phyloP scores from a whole-genome alignment of 1,140 invertebrate genomes.

The Drosophila melanica region DNA sequence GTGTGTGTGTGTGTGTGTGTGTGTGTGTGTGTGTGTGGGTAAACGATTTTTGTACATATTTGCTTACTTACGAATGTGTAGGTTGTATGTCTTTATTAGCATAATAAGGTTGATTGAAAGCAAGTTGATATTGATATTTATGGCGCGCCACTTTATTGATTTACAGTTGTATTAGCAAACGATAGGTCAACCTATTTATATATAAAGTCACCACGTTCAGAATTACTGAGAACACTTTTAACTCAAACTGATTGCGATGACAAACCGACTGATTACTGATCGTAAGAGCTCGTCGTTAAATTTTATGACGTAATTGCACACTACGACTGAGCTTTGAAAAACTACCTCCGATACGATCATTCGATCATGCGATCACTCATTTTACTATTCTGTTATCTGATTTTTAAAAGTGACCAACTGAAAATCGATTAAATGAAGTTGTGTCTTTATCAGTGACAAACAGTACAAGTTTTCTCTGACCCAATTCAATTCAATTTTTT shows the following conservation, averaged over 20 bases:
- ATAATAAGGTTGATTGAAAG: slow-evolving; percentile 77
- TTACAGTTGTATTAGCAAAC: background rate
- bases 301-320: too few relatives aligned
- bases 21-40: slow-evolving; percentile 5
- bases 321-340: too few relatives aligned
- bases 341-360: too few relatives aligned
- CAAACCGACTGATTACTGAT: background rate
- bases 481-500: too few relatives aligned
- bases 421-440: too few relatives aligned
- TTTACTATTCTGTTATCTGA: too few relatives aligned
- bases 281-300: background rate
- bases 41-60: slow-evolving; percentile 7
- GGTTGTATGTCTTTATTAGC: slow-evolving; percentile 76
- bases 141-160: slow-evolving; percentile 56
- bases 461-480: too few relatives aligned
- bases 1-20: slow-evolving; percentile 4
- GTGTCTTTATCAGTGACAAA: too few relatives aligned
- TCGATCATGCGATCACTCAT: too few relatives aligned
- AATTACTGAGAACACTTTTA: too few relatives aligned
- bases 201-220: too few relatives aligned
- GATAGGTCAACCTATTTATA: background rate
- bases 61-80: slow-evolving; percentile 40
- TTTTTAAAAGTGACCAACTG: too few relatives aligned
- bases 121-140: slow-evolving; percentile 72
- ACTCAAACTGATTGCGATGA: background rate